These are phyloP conservation scores for Carpatolechia fugitivella DNA, from an alignment of 2,888 invertebrate genomes.

Conservation along the genomic window DNA sequence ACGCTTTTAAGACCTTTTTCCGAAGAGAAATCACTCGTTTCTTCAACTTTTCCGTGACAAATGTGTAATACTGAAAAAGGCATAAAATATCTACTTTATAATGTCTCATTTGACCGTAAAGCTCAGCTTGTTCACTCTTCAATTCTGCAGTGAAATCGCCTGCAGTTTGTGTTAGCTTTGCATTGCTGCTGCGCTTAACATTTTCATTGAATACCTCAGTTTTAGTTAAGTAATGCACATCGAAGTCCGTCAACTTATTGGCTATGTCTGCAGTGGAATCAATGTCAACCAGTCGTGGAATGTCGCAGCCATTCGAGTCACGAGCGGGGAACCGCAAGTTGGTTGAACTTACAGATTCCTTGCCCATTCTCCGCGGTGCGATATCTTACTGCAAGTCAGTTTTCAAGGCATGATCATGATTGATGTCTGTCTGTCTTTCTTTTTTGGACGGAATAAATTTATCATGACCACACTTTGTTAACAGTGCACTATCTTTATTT, in stretches of 20 bases:
- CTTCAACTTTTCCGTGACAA: slow-evolving; percentile 13
- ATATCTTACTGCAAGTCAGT: background rate
- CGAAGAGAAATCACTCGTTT: slow-evolving; percentile 6
- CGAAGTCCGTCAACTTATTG: background rate
- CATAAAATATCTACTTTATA: background rate
- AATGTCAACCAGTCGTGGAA: background rate
- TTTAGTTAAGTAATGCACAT: background rate
- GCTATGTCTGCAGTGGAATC: background rate
- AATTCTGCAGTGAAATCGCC: background rate
- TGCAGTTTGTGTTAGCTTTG: background rate
- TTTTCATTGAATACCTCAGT: background rate
- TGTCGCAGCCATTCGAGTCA: slow-evolving; percentile 40
- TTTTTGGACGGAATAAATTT: background rate
- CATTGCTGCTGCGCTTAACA: background rate
- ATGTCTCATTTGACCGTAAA: slow-evolving; percentile 3
- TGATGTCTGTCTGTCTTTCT: background rate
- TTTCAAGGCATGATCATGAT: too few relatives aligned
- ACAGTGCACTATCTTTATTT: too few relatives aligned
- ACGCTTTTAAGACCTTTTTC: background rate
- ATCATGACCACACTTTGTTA: background rate
- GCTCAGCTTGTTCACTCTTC: background rate
- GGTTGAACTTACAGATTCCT: slow-evolving; percentile 35
- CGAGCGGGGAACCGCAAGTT: slow-evolving; percentile 43
- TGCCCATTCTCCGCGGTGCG: background rate
- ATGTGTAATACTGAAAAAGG: slow-evolving; percentile 6